Conservation (phyloP, 2,888 invertebrate species). For the Heliconius hortense region DNA sequence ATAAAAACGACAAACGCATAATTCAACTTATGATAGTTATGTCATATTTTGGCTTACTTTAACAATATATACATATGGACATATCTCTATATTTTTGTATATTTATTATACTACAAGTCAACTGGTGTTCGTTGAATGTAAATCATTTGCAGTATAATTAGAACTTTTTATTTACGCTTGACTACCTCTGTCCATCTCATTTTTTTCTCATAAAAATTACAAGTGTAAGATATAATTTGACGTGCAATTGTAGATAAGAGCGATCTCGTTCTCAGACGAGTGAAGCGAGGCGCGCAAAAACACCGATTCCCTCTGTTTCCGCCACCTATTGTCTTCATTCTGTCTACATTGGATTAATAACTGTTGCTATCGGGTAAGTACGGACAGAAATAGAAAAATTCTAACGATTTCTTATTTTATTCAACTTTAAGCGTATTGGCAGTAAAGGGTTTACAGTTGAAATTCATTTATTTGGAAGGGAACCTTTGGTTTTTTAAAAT, state of each 20-base stretch:
- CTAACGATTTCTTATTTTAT: background rate
- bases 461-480: too few relatives aligned
- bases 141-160: constrained; percentile 4
- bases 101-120: background rate
- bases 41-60: background rate
- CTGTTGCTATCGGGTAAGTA: constrained; percentile 39
- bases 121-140: background rate
- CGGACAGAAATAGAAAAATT: constrained; percentile 25
- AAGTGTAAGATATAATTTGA: constrained; percentile 53
- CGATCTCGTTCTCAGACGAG: constrained; percentile 66
- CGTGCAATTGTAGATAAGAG: constrained; percentile 57
- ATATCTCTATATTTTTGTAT: background rate
- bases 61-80: background rate
- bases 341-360: constrained; percentile 70
- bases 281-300: constrained; percentile 64
- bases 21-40: too few relatives aligned
- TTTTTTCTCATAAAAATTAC: constrained; percentile 28
- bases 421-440: background rate
- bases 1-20: background rate
- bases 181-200: constrained; percentile 17
- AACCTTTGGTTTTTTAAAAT: background rate
- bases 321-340: constrained; percentile 71
- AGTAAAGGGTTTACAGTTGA: background rate
- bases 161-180: background rate
- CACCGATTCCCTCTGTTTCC: constrained; percentile 67